phyloP scores from a whole-genome alignment of 2,888 invertebrate species.

The Aproaerema taeniolella region DNA sequence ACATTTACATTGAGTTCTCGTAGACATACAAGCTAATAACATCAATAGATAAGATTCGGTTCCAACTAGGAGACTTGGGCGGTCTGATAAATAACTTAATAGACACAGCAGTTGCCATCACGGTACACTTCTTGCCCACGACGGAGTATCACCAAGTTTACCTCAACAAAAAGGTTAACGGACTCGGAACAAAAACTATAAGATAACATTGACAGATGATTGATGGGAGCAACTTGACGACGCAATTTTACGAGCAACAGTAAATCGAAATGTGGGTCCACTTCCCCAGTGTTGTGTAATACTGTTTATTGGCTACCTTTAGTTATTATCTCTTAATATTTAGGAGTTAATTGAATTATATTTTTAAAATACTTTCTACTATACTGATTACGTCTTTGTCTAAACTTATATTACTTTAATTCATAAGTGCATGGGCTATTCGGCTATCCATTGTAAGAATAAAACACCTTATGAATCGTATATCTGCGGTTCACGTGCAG shows the following conservation, averaged over 20 bases:
- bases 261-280: conserved; percentile 32
- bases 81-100: too few species aligned
- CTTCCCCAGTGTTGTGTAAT: conserved; percentile 8
- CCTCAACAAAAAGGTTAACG: conserved; percentile 54
- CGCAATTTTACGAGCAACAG: conserved; percentile 36
- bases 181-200: conserved; percentile 51
- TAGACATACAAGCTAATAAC: too few species aligned
- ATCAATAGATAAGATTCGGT: too few species aligned
- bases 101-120: too few species aligned
- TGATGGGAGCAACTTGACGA: conserved; percentile 46
- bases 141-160: conserved; percentile 7
- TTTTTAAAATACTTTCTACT: too few species aligned
- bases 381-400: too few species aligned
- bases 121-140: neutral
- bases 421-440: too few species aligned
- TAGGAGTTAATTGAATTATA: too few species aligned
- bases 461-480: conserved; percentile 13
- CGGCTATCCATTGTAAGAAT: neutral
- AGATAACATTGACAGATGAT: conserved; percentile 67
- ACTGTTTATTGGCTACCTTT: neutral
- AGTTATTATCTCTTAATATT: too few species aligned
- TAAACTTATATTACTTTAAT: too few species aligned
- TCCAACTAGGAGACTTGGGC: too few species aligned
- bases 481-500: conserved; percentile 9
- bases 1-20: too few species aligned